These are phyloP conservation scores for Hormiphora californensis DNA, from an alignment of 37 sponge, comb jelly and placozoan species.

Conservation along the genomic window DNA sequence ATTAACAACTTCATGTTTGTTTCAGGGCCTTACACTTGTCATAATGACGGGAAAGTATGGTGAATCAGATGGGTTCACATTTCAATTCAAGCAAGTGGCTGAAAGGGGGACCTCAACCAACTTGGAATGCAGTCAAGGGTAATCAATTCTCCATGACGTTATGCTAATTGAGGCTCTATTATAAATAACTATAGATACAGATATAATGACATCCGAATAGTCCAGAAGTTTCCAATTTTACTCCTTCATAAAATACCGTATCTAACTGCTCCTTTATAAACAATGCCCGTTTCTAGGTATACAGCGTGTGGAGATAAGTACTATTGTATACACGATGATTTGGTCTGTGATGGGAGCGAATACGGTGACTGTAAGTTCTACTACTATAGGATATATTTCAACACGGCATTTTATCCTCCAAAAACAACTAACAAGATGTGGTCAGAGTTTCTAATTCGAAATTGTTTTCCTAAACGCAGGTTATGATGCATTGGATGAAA, in stretches of 20 bases:
- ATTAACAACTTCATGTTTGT: too few species aligned
- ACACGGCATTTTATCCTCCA: background rate
- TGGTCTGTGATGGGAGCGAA: background rate
- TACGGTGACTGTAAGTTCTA: background rate
- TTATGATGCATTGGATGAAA: background rate
- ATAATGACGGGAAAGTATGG: background rate
- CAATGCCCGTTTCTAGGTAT: background rate
- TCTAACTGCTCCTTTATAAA: too few species aligned
- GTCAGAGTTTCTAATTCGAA: too few species aligned
- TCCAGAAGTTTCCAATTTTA: too few species aligned
- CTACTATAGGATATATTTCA: background rate
- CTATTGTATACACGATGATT: background rate
- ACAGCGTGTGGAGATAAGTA: slow-evolving; percentile 11
- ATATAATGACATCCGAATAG: too few species aligned
- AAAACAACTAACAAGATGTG: too few species aligned
- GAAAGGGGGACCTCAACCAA: background rate
- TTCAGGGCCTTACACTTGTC: background rate
- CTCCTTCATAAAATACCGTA: too few species aligned
- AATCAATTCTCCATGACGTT: too few species aligned
- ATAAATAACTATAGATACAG: too few species aligned
- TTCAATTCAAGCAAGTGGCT: background rate
- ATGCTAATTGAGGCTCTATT: too few species aligned
- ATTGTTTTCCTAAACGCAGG: too few species aligned
- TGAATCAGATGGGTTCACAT: background rate
- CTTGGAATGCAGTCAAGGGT: background rate